These are phyloP conservation scores for Babylonia areolata DNA, from an alignment of 1,140 invertebrate genomes.

Conservation along the genomic window DNA sequence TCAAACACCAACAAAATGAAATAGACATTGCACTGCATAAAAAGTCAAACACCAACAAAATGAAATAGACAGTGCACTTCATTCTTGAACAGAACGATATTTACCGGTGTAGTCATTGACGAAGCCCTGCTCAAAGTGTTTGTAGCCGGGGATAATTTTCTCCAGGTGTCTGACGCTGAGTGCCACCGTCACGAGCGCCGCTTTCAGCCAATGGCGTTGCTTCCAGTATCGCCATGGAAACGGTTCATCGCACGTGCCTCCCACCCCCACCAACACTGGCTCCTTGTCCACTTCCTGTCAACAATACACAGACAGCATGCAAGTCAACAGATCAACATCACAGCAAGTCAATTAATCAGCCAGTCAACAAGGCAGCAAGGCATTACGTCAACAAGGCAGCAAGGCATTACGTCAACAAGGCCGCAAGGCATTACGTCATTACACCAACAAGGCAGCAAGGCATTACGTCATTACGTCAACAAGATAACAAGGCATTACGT, in stretches of 20 bases:
- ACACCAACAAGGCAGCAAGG: no score
- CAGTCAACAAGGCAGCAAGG: not conserved
- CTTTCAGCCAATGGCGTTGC: conserved; percentile 68
- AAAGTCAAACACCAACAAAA: no score
- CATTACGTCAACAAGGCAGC: not conserved
- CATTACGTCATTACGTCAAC: no score
- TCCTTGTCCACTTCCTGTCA: conserved; percentile 56
- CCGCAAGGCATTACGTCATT: not conserved
- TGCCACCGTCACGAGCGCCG: conserved; percentile 64
- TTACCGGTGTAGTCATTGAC: conserved; percentile 66
- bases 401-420: not conserved
- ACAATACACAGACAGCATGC: not conserved
- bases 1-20: no score
- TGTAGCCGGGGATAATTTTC: conserved; percentile 68
- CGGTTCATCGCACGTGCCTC: conserved; percentile 62
- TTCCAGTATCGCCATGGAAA: conserved; percentile 70
- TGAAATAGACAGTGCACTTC: no score
- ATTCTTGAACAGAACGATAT: no score
- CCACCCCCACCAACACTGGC: conserved; percentile 63
- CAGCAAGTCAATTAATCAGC: not conserved
- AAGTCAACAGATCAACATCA: not conserved
- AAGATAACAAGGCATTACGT: no score
- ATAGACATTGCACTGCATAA: no score
- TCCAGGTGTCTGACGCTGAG: conserved; percentile 65
- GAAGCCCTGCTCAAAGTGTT: conserved; percentile 68